Evolutionary conservation across 2,888 invertebrate genomes (phyloP).

Genomic region (Drosophila vallismaia): DNA sequence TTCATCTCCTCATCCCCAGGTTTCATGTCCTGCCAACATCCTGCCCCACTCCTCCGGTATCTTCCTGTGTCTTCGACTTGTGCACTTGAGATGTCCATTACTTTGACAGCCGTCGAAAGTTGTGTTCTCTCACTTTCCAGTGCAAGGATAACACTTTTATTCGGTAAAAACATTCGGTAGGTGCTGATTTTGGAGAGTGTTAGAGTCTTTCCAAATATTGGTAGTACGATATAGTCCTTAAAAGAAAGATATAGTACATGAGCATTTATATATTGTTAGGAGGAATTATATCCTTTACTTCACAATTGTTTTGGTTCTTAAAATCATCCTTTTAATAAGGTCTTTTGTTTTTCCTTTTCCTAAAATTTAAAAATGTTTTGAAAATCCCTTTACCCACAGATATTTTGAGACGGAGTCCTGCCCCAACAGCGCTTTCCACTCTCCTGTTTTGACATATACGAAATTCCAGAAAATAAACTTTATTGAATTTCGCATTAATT

Average conservation of each 20-base stretch:
- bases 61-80: conserved; percentile 10
- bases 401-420: neutral
- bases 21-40: neutral
- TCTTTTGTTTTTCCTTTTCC: neutral
- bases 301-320: too few relatives aligned
- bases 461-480: conserved; percentile 67
- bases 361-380: conserved; percentile 1
- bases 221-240: too few relatives aligned
- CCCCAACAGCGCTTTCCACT: conserved; percentile 5
- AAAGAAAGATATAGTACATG: too few relatives aligned
- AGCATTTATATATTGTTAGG: too few relatives aligned
- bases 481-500: conserved; percentile 75
- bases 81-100: conserved; percentile 33
- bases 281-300: too few relatives aligned
- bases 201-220: too few relatives aligned
- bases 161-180: conserved; percentile 20
- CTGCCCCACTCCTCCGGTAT: too few relatives aligned
- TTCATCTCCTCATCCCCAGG: conserved; percentile 12
- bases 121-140: neutral
- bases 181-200: neutral
- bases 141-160: conserved; percentile 3
- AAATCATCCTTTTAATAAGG: too few relatives aligned
- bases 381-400: neutral
- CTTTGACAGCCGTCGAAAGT: conserved; percentile 2
- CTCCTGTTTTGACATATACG: conserved; percentile 52